Conservation (phyloP, 2,797 vertebrate genomes). For the Cossypha heuglini region DNA sequence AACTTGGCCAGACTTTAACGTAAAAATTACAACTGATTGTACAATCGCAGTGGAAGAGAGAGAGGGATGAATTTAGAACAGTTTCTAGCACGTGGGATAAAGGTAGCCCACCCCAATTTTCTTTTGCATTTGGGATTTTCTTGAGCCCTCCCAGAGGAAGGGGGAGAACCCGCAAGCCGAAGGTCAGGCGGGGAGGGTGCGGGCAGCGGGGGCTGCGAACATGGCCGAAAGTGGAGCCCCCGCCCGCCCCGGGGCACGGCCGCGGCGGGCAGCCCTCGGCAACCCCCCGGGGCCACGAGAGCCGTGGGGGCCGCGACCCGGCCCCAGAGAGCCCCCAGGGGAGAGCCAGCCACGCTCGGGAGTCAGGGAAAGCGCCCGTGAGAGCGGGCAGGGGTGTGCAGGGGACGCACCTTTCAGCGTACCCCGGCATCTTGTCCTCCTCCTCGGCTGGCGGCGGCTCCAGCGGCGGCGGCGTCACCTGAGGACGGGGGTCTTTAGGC, state of each 20-base stretch:
- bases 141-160: background rate
- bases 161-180: background rate
- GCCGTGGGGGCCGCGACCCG: too few species aligned
- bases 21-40: background rate
- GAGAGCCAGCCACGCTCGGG: background rate
- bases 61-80: background rate
- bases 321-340: background rate
- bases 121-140: background rate
- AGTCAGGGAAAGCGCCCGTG: background rate
- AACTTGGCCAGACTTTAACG: background rate
- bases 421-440: background rate
- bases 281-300: background rate
- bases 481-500: slow-evolving; percentile 78
- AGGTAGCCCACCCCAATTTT: background rate
- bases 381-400: background rate
- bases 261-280: background rate
- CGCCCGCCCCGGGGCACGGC: background rate
- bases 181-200: background rate
- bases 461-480: slow-evolving; percentile 21
- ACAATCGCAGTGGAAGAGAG: background rate
- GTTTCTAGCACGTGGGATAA: background rate
- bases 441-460: background rate
- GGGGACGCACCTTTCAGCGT: background rate
- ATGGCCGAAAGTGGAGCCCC: background rate
- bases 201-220: background rate